A percentile compares a stretch with the other conserved stretches of the same genome.
phyloP scores from a whole-genome alignment of 2,113 vertebrate genomes.

The Micronisus gabar region DNA sequence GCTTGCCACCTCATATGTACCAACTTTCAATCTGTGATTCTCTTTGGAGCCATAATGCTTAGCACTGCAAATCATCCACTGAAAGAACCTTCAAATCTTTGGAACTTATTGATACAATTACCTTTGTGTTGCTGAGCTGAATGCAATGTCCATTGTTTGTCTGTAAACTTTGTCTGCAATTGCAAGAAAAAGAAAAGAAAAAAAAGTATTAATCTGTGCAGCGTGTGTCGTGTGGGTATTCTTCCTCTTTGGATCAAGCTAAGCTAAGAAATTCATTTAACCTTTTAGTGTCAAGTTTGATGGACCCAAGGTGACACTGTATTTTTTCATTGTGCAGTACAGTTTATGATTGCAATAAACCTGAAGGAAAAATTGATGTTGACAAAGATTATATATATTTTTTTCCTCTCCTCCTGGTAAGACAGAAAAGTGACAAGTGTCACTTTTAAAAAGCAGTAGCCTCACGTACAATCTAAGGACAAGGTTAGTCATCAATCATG shows the following conservation, averaged over 20 bases:
- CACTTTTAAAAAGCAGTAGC: constrained; percentile 50
- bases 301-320: constrained; percentile 24
- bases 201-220: background rate
- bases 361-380: constrained; percentile 45
- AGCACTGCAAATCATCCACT: background rate
- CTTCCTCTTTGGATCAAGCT: background rate
- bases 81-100: background rate
- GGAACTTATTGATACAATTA: constrained; percentile 1
- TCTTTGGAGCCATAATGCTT: background rate
- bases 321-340: constrained; percentile 9
- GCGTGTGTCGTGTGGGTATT: background rate
- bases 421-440: constrained; percentile 47
- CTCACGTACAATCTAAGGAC: background rate
- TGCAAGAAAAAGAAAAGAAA: background rate
- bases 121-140: background rate
- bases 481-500: constrained; percentile 13
- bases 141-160: background rate
- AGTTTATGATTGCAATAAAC: constrained; percentile 61
- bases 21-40: background rate
- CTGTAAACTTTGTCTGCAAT: background rate
- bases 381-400: constrained; percentile 53
- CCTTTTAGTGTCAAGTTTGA: constrained; percentile 62
- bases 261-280: constrained; percentile 56
- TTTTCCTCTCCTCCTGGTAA: constrained; percentile 32
- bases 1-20: background rate